Base-by-base conservation (phyloP, 2,888 invertebrate genomes). In the Cremastobaeus sp. region DNA sequence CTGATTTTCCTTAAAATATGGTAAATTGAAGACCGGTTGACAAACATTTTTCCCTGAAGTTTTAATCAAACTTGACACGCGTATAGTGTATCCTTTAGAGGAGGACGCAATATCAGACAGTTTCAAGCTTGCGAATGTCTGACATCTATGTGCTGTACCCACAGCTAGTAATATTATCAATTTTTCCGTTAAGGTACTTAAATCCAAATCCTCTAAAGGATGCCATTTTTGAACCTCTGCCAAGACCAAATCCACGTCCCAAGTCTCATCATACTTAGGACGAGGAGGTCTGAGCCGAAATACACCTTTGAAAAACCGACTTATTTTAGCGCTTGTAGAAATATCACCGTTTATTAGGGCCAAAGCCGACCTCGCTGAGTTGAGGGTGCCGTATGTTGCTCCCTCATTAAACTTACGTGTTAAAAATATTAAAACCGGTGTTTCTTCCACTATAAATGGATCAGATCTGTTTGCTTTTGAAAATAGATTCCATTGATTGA, bases 401-500 rank as follows among this genome's bases (percentile, higher is more conserved):
- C 76, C 74, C 8, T 55, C 25, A 11, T 74, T 9, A 11, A 50
- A 77, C 25, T 57, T 43, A 1, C 15, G 9, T 2, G 76, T 50
- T 14, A 77, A 18, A 20, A 70, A 76, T 6, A 59, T 30, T 4
- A 76, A 21, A n/a, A 76, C 11, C n/a, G 8, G 4, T 0, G 15
- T n/a, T 6, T 17, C 55, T 3, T 59, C 12, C 3, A 35, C n/a
- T 3, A 25, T 12, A 21, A 50, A 62, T 2, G 18, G 12, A 17
- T 70, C 21, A 6, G 28, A 3, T n/a, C 54, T 37, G 14, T 34
- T 32, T 8, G 35, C 17, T 35, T 39, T 5, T 34, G 76, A 78
- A 18, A 74, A 77, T 1, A 5, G 6, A 41, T 68, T 71, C 80
- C 81, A 81, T 3, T 76, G 21, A 39, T 76, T 77, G 17, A 77